These are phyloP conservation scores for Magallana angulata DNA, from an alignment of 1,140 invertebrate genomes.

Conservation along the genomic window DNA sequence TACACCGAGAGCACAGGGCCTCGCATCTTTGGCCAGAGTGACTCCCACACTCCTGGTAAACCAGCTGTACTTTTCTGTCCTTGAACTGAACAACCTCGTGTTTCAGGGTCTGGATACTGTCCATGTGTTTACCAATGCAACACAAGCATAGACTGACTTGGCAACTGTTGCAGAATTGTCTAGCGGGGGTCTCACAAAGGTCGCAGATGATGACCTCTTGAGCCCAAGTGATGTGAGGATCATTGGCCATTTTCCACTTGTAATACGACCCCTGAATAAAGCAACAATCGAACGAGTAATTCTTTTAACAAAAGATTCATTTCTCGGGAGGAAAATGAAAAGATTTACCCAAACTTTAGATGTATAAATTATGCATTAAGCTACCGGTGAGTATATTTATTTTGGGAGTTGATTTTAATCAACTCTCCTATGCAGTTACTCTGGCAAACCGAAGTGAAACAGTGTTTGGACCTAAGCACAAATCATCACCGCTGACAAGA, in stretches of 20 bases:
- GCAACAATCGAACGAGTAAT: too few relatives aligned
- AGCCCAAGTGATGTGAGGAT: not conserved
- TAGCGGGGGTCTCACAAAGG: not conserved
- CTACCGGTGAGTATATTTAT: too few relatives aligned
- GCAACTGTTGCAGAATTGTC: constrained; percentile 1
- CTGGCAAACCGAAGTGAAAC: too few relatives aligned
- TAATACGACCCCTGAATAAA: too few relatives aligned
- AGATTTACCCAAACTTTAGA: too few relatives aligned
- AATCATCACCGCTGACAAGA: too few relatives aligned
- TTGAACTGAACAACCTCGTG: not conserved
- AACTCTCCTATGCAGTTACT: too few relatives aligned
- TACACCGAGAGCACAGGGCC: not conserved
- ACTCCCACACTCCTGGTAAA: not conserved
- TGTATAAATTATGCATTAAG: too few relatives aligned
- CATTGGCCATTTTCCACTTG: not conserved
- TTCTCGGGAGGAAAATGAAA: too few relatives aligned
- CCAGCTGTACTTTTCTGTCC: not conserved
- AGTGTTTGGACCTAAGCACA: too few relatives aligned
- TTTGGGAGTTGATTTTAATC: too few relatives aligned
- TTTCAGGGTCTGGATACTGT: not conserved
- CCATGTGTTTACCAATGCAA: not conserved
- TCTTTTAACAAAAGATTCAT: too few relatives aligned
- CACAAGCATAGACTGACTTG: not conserved
- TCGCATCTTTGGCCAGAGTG: not conserved
- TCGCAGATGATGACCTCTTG: not conserved